A percentile compares a stretch with the other conserved stretches of the same genome.
Evolutionary conservation across 2,888 invertebrate species (phyloP).

Genomic region (Apoda limacodes): DNA sequence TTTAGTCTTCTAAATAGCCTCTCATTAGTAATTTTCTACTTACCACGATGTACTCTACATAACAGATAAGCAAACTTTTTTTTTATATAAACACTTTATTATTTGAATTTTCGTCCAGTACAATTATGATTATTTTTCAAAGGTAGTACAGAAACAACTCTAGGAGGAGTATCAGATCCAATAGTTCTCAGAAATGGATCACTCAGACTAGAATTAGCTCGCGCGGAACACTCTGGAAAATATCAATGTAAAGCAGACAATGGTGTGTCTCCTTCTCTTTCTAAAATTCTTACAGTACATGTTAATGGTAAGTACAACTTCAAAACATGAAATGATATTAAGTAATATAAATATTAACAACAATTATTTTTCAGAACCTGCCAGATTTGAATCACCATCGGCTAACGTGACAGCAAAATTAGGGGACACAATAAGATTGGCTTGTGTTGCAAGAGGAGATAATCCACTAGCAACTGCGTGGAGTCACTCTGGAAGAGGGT

Average conservation of each 20-base stretch:
- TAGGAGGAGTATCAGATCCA: constrained; percentile 59
- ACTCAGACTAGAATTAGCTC: constrained; percentile 77
- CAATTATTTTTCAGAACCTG: constrained; percentile 71
- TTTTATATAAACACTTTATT: constrained; percentile 1
- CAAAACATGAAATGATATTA: neutral
- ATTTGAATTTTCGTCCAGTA: constrained; percentile 1
- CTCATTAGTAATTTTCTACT: too few species aligned
- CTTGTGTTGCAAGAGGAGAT: constrained; percentile 86
- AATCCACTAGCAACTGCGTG: constrained; percentile 84
- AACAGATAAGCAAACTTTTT: too few species aligned
- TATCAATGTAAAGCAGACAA: constrained; percentile 89
- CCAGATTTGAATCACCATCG: constrained; percentile 79
- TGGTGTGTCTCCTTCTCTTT: constrained; percentile 82
- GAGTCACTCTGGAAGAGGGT: constrained; percentile 77
- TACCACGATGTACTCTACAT: too few species aligned
- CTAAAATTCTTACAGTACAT: constrained; percentile 83
- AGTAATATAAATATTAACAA: neutral
- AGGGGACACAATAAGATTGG: constrained; percentile 79
- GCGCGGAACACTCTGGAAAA: constrained; percentile 83
- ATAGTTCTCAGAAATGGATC: constrained; percentile 76
- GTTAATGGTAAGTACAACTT: constrained; percentile 88
- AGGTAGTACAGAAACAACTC: constrained; percentile 54
- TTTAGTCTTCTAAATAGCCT: too few species aligned
- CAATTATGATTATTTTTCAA: constrained; percentile 20
- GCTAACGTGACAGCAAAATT: constrained; percentile 83